Evolutionary conservation across 2,797 vertebrate species (phyloP).

Genomic region (Helostoma temminkii): DNA sequence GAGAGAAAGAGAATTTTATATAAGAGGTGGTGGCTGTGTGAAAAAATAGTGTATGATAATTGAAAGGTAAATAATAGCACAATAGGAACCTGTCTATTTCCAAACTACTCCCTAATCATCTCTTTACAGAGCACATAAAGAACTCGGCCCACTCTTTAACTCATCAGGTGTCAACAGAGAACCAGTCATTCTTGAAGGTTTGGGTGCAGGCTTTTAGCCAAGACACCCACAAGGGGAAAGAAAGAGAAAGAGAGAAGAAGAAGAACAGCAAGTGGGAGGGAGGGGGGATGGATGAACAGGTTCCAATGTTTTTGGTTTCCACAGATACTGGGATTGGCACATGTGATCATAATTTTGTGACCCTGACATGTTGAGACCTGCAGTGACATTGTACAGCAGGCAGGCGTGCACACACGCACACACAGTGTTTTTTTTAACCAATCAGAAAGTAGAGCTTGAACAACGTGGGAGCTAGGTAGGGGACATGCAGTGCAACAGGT

Average conservation of each 20-base stretch:
- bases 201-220: conserved; percentile 83
- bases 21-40: conserved; percentile 32
- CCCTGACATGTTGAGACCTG: conserved; percentile 94
- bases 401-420: conserved; percentile 65
- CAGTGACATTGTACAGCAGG: conserved; percentile 85
- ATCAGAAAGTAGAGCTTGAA: conserved; percentile 46
- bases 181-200: conserved; percentile 93
- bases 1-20: conserved; percentile 3
- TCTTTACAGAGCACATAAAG: conserved; percentile 62
- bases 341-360: conserved; percentile 86
- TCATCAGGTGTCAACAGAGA: conserved; percentile 83
- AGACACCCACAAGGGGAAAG: conserved; percentile 75
- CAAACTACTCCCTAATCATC: conserved; percentile 68
- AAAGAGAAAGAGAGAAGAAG: conserved; percentile 26
- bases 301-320: conserved; percentile 99
- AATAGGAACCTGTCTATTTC: conserved; percentile 43
- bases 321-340: conserved; percentile 96
- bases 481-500: conserved; percentile 69
- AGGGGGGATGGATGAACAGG: conserved; percentile 87
- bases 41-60: conserved; percentile 30
- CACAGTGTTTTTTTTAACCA: conserved; percentile 51
- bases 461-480: conserved; percentile 58
- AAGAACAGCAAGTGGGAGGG: conserved; percentile 36
- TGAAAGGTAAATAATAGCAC: conserved; percentile 43
- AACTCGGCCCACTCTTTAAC: conserved; percentile 67